Conservation (phyloP, 2,113 vertebrate species). For the Centropus bengalensis region DNA sequence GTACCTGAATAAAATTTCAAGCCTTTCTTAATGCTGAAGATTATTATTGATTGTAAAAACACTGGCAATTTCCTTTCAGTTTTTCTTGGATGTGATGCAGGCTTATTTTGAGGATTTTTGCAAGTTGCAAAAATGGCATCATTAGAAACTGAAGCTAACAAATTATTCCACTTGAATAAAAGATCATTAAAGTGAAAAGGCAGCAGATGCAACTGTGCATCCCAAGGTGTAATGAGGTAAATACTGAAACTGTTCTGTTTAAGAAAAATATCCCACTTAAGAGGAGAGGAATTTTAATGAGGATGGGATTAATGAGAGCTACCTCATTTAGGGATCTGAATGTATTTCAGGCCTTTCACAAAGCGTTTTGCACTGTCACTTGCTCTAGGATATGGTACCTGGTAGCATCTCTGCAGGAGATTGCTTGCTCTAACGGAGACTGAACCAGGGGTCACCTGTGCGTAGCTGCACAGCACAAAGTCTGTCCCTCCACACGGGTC, state of each 20-base stretch:
- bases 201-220: neutral
- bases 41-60: neutral
- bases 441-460: rapidly evolving
- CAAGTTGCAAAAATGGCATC: neutral
- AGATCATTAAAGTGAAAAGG: neutral
- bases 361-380: neutral
- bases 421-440: neutral
- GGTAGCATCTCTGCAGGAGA: rapidly evolving
- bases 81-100: rapidly evolving
- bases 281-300: neutral
- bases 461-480: rapidly evolving
- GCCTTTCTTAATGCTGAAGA: neutral
- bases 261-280: neutral
- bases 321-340: neutral
- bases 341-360: neutral
- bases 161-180: neutral
- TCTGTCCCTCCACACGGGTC: rapidly evolving
- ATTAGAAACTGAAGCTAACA: neutral
- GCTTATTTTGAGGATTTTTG: neutral
- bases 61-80: neutral
- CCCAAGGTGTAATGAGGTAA: neutral
- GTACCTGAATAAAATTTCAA: neutral
- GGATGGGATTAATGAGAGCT: neutral
- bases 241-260: neutral
- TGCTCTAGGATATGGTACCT: rapidly evolving